These are phyloP conservation scores for Sakesphorus luctuosus DNA, from an alignment of 2,113 vertebrate genomes.

Conservation along the genomic window DNA sequence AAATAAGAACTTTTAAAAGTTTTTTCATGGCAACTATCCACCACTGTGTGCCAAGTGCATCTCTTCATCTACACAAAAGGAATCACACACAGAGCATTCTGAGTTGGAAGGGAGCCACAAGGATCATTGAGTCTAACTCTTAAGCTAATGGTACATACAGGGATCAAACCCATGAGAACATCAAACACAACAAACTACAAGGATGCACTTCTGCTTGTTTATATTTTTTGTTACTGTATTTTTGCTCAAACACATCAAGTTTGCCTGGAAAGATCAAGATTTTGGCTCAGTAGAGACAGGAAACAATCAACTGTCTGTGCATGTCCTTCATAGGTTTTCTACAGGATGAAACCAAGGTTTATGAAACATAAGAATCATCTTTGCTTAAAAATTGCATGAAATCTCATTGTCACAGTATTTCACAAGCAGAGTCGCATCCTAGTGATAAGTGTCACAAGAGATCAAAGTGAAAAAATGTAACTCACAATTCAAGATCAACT, in stretches of 20 bases:
- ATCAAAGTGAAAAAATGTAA: constrained; percentile 9
- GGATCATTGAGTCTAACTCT: not conserved
- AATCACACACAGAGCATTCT: not conserved
- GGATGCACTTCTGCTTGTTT: not conserved
- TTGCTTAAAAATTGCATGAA: constrained; percentile 37
- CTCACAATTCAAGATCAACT: constrained; percentile 30
- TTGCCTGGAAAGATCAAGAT: not conserved
- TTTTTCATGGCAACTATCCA: not conserved
- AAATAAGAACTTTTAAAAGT: not conserved
- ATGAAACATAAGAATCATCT: not conserved
- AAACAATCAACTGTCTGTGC: not conserved
- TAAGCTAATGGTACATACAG: not conserved
- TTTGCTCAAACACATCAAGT: not conserved
- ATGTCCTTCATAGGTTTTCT: not conserved
- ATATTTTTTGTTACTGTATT: not conserved
- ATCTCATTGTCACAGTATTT: not conserved
- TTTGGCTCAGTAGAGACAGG: not conserved
- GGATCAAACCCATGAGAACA: not conserved
- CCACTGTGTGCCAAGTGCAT: not conserved
- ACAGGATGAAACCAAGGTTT: not conserved
- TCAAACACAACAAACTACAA: not conserved
- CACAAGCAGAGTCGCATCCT: not conserved
- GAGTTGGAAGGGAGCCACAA: not conserved
- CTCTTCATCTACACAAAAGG: not conserved
- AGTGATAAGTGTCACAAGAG: not conserved